Base-by-base conservation (phyloP, 2,888 invertebrate genomes). In the Eumerus sabulonum region DNA sequence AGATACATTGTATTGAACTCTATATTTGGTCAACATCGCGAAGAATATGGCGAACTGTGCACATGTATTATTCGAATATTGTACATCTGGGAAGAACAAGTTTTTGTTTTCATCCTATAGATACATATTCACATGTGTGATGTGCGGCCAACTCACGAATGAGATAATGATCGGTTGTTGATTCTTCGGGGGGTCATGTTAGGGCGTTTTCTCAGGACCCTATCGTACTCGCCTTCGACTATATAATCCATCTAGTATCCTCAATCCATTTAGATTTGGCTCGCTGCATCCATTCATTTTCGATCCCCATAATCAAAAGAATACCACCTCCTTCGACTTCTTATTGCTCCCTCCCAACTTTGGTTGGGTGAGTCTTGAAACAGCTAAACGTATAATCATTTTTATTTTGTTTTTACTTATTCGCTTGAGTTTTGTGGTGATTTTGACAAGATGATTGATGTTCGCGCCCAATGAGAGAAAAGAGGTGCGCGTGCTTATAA, bases 401-500 rank as follows among this genome's bases (percentile, higher is more conserved):
- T 42, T 27, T 27, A 7, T 27, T 27, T 27, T 27, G 36, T 1
- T 18, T 56, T 19, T 19, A 38, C 54, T 19, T 36, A 27, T 74
- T 70, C 50, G n/a, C 53, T 70, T 53, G 40, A 66, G 54, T 64
- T 76, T 76, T 62, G 67, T 82, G 68, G 72, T 76, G 83, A 81
- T 82, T 83, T 82, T 83, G 83, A 83, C 83, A 83, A 83, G 82
- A 82, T 84, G 84, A 84, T 84, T 84, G 84, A 84, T 84, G 83
- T 82, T 82, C 82, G 79, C 82, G 81, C 82, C 82, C 76, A 81
- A 82, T 79, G 64, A 64, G 74, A 73, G 56, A 74, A 74, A n/a
- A n/a, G 40, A 11, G 40, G 68, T 79, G 82, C 83, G 83, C 82
- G 83, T 84, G 83, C 83, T 83, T 83, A n/a, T n/a, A 82, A 81